Base-by-base conservation (phyloP, 2,797 vertebrate species). In the Crocodylus rhombifer region DNA sequence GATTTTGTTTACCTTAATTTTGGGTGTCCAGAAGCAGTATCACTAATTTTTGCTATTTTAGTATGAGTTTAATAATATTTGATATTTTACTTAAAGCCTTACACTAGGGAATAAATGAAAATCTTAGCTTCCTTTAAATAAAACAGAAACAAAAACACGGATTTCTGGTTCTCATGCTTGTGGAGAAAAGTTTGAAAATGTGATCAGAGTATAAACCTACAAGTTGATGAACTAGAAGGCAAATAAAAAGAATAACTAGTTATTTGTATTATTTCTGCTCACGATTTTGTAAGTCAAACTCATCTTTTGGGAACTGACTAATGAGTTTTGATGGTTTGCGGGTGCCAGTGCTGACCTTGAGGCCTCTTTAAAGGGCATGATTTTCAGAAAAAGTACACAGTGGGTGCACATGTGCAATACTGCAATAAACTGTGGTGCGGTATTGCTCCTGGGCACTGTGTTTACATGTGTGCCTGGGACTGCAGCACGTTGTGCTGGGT, bases 11-110 rank as follows among this genome's bases (percentile, higher is more conserved):
- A 0, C 36, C 55, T 78, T 64, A 57, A 83, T 82, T 77, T 55
- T 0, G 0, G 77, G 36, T 14, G 58, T 86, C 18, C 28, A 30
- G 36, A 36, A 33, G 30, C 33, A 23, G 30, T 23, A 4, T 71
- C 26, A 36, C 23, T 42, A 51, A 42, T 14, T 73, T 23, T 73
- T 51, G 33, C 42, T 23, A 71, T 71, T 71, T 51, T 73, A 73
- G 23, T 51, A 42, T 5, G 23, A 51, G 9, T 11, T 51, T 51
- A 9, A 84, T 11, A 16, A 14, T 12, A 12, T 36, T 30, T 8
- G 61, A 13, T 23, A 42, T 89, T 88, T 64, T 90, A 15, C 55
- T 82, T 56, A 51, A 80, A 51, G 67, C 9, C 30, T 51, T 12
- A 2, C 73, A 67, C 16, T 14, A 69, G 33, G 16, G 69, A 2